phyloP scores from a whole-genome alignment of 2,113 vertebrate genomes.

The Bufo gargarizans region DNA sequence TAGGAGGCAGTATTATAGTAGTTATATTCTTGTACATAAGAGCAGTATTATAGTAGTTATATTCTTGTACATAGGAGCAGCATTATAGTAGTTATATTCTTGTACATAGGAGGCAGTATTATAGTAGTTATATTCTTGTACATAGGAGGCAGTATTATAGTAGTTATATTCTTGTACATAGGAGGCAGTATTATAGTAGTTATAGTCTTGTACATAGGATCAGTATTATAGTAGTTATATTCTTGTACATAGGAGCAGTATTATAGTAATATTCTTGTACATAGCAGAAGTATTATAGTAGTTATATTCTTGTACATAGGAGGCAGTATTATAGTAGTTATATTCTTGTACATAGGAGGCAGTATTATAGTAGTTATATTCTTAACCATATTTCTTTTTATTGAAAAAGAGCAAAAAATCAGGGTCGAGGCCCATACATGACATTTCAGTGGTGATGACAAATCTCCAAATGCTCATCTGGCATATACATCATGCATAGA shows the following conservation, averaged over 20 bases:
- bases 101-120: background rate
- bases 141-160: background rate
- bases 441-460: too few species aligned
- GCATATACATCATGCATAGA: too few species aligned
- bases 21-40: background rate
- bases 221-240: conserved; percentile 1
- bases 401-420: too few species aligned
- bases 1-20: background rate
- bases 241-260: background rate
- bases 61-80: background rate
- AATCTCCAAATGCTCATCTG: too few species aligned
- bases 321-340: too few species aligned
- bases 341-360: background rate
- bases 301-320: conserved; percentile 15
- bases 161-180: conserved; percentile 6
- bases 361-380: conserved; percentile 16
- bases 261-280: conserved; percentile 9
- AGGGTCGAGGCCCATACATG: too few species aligned
- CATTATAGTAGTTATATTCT: background rate
- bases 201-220: background rate
- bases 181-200: background rate
- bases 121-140: conserved; percentile 1
- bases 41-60: background rate
- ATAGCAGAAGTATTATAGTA: conserved; percentile 4
- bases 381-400: too few species aligned